Evolutionary conservation across 1,140 invertebrate genomes (phyloP).

Genomic region (Phymastichus coffea): DNA sequence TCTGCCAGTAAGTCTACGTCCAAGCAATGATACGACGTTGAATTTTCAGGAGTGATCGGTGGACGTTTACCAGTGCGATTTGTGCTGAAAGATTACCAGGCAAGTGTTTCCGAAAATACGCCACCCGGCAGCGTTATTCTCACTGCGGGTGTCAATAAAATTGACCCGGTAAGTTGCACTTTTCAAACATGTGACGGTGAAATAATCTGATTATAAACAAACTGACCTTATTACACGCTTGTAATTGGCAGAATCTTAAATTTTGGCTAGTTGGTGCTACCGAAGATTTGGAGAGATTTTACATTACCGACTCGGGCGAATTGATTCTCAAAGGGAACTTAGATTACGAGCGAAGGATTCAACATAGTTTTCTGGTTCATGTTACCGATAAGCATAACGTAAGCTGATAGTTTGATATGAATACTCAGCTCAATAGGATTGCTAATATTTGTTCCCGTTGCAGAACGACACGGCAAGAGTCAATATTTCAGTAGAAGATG

Average conservation of each 20-base stretch:
- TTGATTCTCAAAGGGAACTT: slow-evolving; percentile 73
- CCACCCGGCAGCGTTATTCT: slow-evolving; percentile 71
- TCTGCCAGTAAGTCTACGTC: too few species aligned
- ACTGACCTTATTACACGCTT: not conserved
- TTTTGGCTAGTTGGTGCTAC: slow-evolving; percentile 68
- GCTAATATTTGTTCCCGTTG: slow-evolving; percentile 31
- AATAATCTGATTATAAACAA: not conserved
- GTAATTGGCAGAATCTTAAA: slow-evolving; percentile 54
- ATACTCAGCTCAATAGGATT: too few species aligned
- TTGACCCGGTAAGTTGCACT: slow-evolving; percentile 51
- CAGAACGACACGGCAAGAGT: slow-evolving; percentile 77
- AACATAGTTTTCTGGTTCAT: slow-evolving; percentile 77
- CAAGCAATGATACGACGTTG: slow-evolving; percentile 41
- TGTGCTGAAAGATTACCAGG: slow-evolving; percentile 70
- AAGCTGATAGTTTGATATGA: slow-evolving; percentile 40
- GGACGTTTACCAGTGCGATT: slow-evolving; percentile 62
- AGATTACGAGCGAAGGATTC: slow-evolving; percentile 76
- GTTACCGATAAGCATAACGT: slow-evolving; percentile 80
- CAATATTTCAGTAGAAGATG: slow-evolving; percentile 79
- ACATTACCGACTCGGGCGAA: slow-evolving; percentile 76
- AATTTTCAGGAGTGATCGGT: slow-evolving; percentile 36
- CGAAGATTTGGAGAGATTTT: slow-evolving; percentile 68
- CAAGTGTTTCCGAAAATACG: slow-evolving; percentile 74
- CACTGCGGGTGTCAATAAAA: slow-evolving; percentile 56
- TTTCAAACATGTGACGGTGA: slow-evolving; percentile 12